Base-by-base conservation (phyloP, 2,113 vertebrate genomes). In the Piaya cayana region DNA sequence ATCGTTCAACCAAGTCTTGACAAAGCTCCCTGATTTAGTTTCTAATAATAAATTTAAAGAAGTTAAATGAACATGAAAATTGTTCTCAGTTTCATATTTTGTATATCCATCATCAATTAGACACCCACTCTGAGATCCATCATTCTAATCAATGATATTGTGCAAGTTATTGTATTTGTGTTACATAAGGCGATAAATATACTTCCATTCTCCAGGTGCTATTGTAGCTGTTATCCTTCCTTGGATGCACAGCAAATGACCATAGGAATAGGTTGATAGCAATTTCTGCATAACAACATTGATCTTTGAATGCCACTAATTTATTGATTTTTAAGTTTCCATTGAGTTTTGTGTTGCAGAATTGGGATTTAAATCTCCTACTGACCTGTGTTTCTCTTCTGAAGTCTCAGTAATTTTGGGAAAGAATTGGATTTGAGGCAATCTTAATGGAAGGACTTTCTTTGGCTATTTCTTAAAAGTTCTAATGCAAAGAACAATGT, bases 61-160 rank as follows among this genome's bases (percentile, higher is more conserved):
- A 91, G 71, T 95, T 93, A 96, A 96, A 91, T 91, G 87, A 94
- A 94, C 90, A 81, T 74, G 79, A 95, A 97, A 93, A 95, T 85
- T 80, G 29, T 90, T 92, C 87, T 86, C 67, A 39, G 45, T 64
- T 91, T 82, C 74, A 42, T 79, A 87, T 91, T 95, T 90, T 67
- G 47, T 55, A 88, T 77, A 91, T 95, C 75, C 68, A 91, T 93
- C 87, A 94, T 76, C 79, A 72, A 27, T 87, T 87, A 95, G 78
- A 91, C 71, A 95, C 45, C 50, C 82, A 90, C 76, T 78, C 79
- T 70, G 55, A 39, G 82, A 15, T 88, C 37, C 47, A 59, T 80
- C 19, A 2, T 43, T 43, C 68, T 95, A 81, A 95, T 96, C 93
- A 88, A 90, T 94, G 87, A 93, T 81, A 82, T 75, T 16, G 37